Conservation (phyloP, 2,113 vertebrate genomes). For the Pheucticus melanocephalus region DNA sequence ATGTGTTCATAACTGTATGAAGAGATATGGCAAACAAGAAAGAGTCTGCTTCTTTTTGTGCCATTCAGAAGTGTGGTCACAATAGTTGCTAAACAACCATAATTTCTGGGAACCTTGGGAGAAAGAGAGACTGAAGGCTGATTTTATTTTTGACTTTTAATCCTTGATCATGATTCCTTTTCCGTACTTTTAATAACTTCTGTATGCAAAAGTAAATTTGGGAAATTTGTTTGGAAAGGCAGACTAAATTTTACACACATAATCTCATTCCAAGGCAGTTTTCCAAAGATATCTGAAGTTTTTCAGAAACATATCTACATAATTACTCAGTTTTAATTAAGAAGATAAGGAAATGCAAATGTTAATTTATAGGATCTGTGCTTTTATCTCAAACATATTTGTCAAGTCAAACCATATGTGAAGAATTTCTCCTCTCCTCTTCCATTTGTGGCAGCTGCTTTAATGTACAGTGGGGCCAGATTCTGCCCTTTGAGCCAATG, state of each 20-base stretch:
- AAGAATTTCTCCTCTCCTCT: background rate
- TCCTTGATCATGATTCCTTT: background rate
- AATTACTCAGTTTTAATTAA: background rate
- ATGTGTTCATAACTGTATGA: background rate
- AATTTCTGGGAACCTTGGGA: background rate
- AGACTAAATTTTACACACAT: background rate
- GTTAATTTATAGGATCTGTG: background rate
- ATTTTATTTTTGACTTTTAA: background rate
- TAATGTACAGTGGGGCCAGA: background rate
- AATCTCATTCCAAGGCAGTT: background rate
- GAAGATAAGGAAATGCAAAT: background rate
- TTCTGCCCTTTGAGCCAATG: background rate
- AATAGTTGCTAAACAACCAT: background rate
- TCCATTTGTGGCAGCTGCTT: background rate
- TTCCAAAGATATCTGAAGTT: background rate
- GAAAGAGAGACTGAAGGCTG: background rate
- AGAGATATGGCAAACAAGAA: background rate
- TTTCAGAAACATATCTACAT: background rate
- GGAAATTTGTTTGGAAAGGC: background rate
- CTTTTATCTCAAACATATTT: background rate
- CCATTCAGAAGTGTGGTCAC: background rate
- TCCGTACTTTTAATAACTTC: background rate
- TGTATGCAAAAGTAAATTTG: background rate
- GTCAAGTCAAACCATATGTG: background rate
- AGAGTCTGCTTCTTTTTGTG: background rate